Evolutionary conservation across 1,140 invertebrate genomes (phyloP), one percentile per base, ranked within the genome.

Genomic region (Drosophila triauraria): DNA sequence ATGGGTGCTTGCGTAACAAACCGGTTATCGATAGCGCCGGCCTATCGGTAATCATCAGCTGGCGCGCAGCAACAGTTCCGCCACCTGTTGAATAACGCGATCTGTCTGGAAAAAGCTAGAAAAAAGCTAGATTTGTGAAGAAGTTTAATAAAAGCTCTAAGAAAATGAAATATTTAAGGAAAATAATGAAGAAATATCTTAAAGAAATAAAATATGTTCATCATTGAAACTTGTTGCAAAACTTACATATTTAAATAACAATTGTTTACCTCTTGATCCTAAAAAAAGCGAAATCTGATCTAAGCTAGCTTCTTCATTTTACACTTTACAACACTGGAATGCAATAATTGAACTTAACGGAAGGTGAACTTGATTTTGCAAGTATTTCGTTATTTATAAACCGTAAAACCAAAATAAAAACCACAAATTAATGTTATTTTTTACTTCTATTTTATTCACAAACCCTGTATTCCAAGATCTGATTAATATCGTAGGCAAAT

Each of bases 1-100:
- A 83, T 80, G 84, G 80, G 79, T 87, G 84, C 84, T 76, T 76
- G 54, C 61, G 72, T 59, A 76, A 76, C 60, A 43, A 48, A 50
- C 63, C 40, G 40, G 44, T 68, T 40, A 57, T 71, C 64, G 53
- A 42, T 43, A 44, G 4, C n/a, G 20, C 15, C 8, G 17, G 20
- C 2, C 12, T 46, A 74, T 74, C 69, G 71, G n/a, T 6, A 30
- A 17, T 25, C 38, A 27, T 27, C 68, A 69, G 30, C 63, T 56
- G 48, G 23, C 42, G 32, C 30, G 56, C 38, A 9, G 17, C 13
- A n/a, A 43, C 30, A 50, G 65, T 54, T 40, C 6, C 25, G 27
- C 5, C 62, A 68, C 46, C 43, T 65, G 61, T 68, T 48, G 27
- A 42, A 44, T 64, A 61, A 43, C n/a, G 56, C 9, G 12, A 32